Base-by-base conservation (phyloP, 2,888 invertebrate genomes). In the Watsonalla binaria region DNA sequence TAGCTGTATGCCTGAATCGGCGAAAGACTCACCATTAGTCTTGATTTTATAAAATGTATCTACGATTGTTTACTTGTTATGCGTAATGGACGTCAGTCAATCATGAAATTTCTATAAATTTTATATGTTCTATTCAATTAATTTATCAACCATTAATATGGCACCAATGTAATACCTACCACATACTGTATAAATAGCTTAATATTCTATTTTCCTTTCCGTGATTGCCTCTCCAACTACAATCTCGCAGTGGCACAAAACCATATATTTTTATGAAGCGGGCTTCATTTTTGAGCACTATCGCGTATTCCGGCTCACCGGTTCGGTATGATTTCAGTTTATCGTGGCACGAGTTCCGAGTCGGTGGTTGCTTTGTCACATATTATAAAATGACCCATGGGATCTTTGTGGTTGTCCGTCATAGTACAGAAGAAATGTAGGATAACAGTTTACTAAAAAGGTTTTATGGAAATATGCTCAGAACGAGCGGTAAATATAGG, bases 221-320 rank as follows among this genome's bases (percentile, higher is more conserved):
- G 9, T 15, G 14, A 39, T 39, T 37, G 49, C 37, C 15, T 9
- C 9, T 49, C 15, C 49, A 15, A 49, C 37, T 49, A 39, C 37
- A 14, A 13, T 37, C 15, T n/a, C 49, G 14, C 15, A 49, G 37
- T 49, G 37, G 11, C 13, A 15, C 49, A 15, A 39, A 57, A 58
- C 47, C 51, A 58, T 47, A 59, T 59, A 68, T 57, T 70, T 73
- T 73, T 71, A 72, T 70, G 65, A 65, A 65, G 62, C 62, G 15
- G 56, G 50, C 54, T 58, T 57, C 62, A 65, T 64, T 69, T 70
- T 62, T 63, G 62, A 68, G 60, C 62, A 68, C 73, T 80, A 80
- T 80, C 79, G 57, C 58, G 13, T 50, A 49, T 80, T 80, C 76
- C 77, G 51, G 75, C 54, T 72, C 80, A 79, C 63, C 66, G 80